Conservation (phyloP, 2,113 vertebrate species). For the Benitochromis conjunctus region DNA sequence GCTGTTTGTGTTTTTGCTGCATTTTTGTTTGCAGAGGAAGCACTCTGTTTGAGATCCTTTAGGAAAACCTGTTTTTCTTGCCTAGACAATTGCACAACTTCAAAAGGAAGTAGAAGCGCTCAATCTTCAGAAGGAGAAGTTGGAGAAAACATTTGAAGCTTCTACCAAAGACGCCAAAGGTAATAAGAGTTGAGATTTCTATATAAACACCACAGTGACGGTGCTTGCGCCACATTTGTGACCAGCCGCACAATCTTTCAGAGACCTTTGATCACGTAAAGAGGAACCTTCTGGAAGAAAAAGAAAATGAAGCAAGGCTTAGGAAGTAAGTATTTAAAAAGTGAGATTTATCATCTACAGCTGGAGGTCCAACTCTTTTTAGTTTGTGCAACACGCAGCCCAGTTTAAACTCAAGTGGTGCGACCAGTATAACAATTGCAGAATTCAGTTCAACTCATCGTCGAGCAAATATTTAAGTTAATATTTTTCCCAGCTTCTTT, state of each 20-base stretch:
- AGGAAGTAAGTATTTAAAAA: constrained; percentile 76
- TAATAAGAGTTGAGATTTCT: constrained; percentile 30
- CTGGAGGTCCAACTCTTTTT: background rate
- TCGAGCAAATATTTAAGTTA: background rate
- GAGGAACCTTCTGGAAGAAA: constrained; percentile 79
- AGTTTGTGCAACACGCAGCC: background rate
- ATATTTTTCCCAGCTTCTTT: background rate
- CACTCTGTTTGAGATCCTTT: background rate
- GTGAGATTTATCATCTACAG: background rate
- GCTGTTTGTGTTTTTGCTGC: background rate
- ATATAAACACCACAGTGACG: background rate
- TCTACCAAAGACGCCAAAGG: constrained; percentile 81
- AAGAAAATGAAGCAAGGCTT: constrained; percentile 81
- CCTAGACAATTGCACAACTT: constrained; percentile 68
- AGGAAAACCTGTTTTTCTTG: background rate
- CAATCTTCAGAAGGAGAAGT: constrained; percentile 73
- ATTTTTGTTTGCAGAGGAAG: background rate
- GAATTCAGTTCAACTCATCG: background rate
- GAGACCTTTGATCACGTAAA: constrained; percentile 85
- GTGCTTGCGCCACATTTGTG: background rate
- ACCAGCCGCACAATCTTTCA: constrained; percentile 45
- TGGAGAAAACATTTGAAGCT: constrained; percentile 75
- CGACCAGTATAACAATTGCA: background rate
- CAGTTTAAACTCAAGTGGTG: background rate
- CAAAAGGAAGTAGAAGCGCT: constrained; percentile 75